Evolutionary conservation across 2,888 invertebrate species (phyloP), one percentile per base, ranked within the genome.

Genomic region (Siphonodentalium dalli): DNA sequence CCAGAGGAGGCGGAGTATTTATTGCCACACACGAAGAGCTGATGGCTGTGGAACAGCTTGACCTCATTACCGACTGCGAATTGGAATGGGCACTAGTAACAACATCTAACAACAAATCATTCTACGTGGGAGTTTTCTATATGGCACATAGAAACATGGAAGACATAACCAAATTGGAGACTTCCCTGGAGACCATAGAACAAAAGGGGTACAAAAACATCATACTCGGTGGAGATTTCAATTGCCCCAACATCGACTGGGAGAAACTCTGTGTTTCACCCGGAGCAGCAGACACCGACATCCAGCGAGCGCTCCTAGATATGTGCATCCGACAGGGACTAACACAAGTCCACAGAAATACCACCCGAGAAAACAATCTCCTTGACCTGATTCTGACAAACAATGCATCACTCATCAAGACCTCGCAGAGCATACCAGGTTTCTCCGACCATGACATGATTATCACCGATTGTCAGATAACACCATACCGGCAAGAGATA

Each of bases 371-470:
- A 38, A 6, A 38, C 13, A 37, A 37, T 26, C 15, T 38, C 2
- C 23, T 38, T 6, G 39, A 23, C 39, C 39, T 38, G 6, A 9
- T 38, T n/a, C 26, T 38, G n/a, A 23, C 11, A 1, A 38, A 13
- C 6, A 38, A 23, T 15, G 5, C 39, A 21, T n/a, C 5, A 4
- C 20, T 23, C 2, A 6, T 8, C 5, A 41, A 41, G 7, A 13
- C 26, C 9, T 41, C 41, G 2, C 2, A 1, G n/a, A 41, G 15
- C 21, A 28, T 24, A 1, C 41, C 41, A 24, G 41, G 41, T 4
- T 27, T 41, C 21, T 41, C 41, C 11, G 49, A 42, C 4, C 49
- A 42, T 26, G 42, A 42, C 18, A 49, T 49, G 11, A 26, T 49
- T 18, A 24, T 49, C n/a, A 42, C 42, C 6, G 43, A 54, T 41